These are phyloP conservation scores for Electrona antarctica DNA, from an alignment of 2,113 vertebrate genomes.

Conservation along the genomic window DNA sequence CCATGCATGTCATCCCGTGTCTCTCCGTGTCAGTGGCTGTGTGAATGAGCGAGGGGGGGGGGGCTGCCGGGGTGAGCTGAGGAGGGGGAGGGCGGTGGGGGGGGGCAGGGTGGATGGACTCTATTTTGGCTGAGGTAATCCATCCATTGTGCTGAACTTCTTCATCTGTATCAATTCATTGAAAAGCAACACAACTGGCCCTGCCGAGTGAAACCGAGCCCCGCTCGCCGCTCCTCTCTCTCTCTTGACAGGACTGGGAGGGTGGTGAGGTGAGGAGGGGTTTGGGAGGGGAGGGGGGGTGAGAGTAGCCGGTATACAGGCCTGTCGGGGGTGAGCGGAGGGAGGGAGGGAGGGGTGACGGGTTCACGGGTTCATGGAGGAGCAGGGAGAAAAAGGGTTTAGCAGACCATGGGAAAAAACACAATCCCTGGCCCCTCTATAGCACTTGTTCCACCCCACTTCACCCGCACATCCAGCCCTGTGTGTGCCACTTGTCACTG, in stretches of 20 bases:
- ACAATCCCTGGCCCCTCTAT: slow-evolving; percentile 72
- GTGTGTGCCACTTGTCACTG: slow-evolving; percentile 82
- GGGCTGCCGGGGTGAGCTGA: no score
- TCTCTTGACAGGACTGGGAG: slow-evolving; percentile 71
- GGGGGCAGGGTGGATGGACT: neutral
- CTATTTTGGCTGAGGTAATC: slow-evolving; percentile 81
- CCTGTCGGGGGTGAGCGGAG: no score
- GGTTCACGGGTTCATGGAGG: slow-evolving; percentile 32
- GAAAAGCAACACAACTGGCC: slow-evolving; percentile 80
- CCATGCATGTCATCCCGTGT: slow-evolving; percentile 35
- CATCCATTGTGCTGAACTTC: slow-evolving; percentile 81
- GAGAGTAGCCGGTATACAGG: neutral
- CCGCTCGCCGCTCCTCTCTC: no score
- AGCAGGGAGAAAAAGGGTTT: slow-evolving; percentile 47
- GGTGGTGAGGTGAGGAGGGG: slow-evolving; percentile 20
- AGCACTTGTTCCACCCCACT: slow-evolving; percentile 81
- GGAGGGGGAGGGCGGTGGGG: slow-evolving; percentile 1
- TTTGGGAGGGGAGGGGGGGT: slow-evolving; percentile 27
- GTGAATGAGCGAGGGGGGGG: slow-evolving; percentile 54
- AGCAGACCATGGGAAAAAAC: slow-evolving; percentile 84
- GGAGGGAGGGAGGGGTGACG: neutral
- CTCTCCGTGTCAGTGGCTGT: slow-evolving; percentile 43
- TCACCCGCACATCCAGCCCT: slow-evolving; percentile 67
- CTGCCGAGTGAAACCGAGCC: slow-evolving; percentile 85
- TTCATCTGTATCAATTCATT: slow-evolving; percentile 86